Base-by-base conservation (phyloP, 2,797 vertebrate genomes). In the Aphelocoma californica region DNA sequence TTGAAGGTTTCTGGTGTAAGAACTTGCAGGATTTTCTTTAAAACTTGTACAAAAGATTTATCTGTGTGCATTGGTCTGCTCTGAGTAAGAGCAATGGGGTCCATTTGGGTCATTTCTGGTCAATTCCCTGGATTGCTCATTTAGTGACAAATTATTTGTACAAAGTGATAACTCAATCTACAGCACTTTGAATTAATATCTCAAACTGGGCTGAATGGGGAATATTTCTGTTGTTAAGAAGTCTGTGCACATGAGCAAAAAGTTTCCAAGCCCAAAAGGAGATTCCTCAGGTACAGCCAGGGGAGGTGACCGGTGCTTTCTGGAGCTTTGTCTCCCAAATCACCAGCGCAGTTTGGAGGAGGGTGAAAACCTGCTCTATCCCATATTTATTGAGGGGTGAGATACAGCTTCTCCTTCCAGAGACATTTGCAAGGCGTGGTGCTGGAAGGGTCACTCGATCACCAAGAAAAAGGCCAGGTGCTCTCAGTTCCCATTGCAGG, bases 361-460 rank as follows among this genome's bases (percentile, higher is more conserved):
- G 61, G 31, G 42, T 71, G 50, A 23, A 50, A 29, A 53, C 18
- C 82, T 81, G 21, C 25, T 32, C 32, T 14, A 0, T 5, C 42
- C 42, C 3, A 0, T 3, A 3, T 16, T 45, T 25, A 0, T 0
- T 29, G 44, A 12, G 65, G 61, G 72, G 11, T 18, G 28, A 58
- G 84, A 31, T 21, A 6, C 1, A 0, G 18, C 51, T 62, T 47
- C 9, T 64, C 29, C 80, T 74, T 42, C 64, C 77, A 25, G 80
- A 45, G 67, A 28, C 20, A 7, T 21, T 4, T 64, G 53, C 62
- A 53, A 71, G 74, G 36, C 8, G 15, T 13, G 26, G 3, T 14
- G 69, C 79, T 75, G 78, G 28, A 50, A 67, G 51, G 50, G 57
- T 61, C 45, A 5, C 48, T 58, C 10, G 24, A 16, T 26, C 64